Percentiles rank a stretch among this genome's conserved stretches.
These are phyloP conservation scores for Copidosoma floridanum DNA, from an alignment of 1,140 invertebrate species.

Conservation along the genomic window DNA sequence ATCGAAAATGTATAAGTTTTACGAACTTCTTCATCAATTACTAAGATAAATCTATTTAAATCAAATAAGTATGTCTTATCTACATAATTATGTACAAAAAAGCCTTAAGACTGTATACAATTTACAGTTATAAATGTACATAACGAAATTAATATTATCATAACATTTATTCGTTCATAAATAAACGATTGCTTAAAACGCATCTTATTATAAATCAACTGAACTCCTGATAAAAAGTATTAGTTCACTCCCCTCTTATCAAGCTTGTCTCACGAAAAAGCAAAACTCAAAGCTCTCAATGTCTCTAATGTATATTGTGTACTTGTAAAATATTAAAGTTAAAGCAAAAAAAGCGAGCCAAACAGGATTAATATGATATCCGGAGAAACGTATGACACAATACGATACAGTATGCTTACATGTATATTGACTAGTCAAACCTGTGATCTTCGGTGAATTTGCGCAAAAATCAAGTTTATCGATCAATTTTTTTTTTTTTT, in stretches of 20 bases:
- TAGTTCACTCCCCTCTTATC: conserved; percentile 2
- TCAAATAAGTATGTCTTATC: background rate
- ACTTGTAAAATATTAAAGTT: background rate
- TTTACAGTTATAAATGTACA: too few species aligned
- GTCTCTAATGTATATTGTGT: background rate
- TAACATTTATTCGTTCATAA: background rate
- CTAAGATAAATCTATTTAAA: background rate
- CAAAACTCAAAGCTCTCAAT: background rate
- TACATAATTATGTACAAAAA: too few species aligned
- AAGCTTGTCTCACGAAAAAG: background rate
- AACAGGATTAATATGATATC: background rate
- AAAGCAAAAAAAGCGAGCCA: conserved; percentile 1
- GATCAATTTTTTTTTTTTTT: background rate
- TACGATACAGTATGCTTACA: conserved; percentile 3
- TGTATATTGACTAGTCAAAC: conserved; percentile 21
- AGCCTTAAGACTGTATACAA: too few species aligned
- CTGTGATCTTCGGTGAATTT: conserved; percentile 14
- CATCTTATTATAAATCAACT: background rate
- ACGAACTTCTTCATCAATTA: background rate
- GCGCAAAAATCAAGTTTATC: conserved; percentile 6
- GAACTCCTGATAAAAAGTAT: background rate
- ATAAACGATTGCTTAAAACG: background rate
- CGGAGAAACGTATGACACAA: background rate
- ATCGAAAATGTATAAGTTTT: background rate
- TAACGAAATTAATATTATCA: background rate